phyloP scores from a whole-genome alignment of 1,140 invertebrate genomes.

The Chymomyza costata region DNA sequence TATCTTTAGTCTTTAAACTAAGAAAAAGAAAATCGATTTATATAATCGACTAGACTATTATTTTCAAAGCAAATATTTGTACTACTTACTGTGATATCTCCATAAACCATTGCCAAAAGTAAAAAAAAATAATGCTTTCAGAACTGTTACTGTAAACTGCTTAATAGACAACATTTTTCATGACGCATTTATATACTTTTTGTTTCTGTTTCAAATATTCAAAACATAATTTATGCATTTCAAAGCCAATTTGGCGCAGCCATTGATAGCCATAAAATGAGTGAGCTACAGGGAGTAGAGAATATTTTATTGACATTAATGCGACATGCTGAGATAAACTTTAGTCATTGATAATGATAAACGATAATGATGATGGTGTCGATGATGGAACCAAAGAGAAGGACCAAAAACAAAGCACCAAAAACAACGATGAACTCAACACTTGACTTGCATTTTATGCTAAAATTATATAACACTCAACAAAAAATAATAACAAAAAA shows the following conservation, averaged over 20 bases:
- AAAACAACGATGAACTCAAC: background rate
- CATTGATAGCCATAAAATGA: slow-evolving; percentile 38
- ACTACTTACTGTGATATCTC: too few species aligned
- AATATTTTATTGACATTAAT: slow-evolving; percentile 26
- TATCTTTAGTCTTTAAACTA: too few species aligned
- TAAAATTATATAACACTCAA: slow-evolving; percentile 18
- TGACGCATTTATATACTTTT: too few species aligned
- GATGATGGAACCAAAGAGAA: slow-evolving; percentile 6
- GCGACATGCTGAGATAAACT: slow-evolving; percentile 32
- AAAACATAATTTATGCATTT: slow-evolving; percentile 32
- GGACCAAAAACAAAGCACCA: slow-evolving; percentile 7
- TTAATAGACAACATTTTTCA: too few species aligned
- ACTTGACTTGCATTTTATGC: slow-evolving; percentile 32
- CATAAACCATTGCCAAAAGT: too few species aligned
- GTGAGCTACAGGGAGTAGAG: background rate
- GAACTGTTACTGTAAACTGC: too few species aligned
- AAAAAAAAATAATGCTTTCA: too few species aligned
- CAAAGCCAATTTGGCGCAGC: slow-evolving; percentile 34
- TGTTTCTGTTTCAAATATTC: too few species aligned
- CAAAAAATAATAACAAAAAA: too few species aligned
- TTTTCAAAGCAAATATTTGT: too few species aligned
- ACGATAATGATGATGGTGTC: slow-evolving; percentile 33
- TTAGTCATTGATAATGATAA: slow-evolving; percentile 44
- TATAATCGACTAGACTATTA: too few species aligned
- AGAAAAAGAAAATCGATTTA: too few species aligned